Percentiles rank a stretch among this genome's conserved stretches.
Evolutionary conservation across 2,113 vertebrate genomes (phyloP).

Genomic region (Vulpes vulpes): DNA sequence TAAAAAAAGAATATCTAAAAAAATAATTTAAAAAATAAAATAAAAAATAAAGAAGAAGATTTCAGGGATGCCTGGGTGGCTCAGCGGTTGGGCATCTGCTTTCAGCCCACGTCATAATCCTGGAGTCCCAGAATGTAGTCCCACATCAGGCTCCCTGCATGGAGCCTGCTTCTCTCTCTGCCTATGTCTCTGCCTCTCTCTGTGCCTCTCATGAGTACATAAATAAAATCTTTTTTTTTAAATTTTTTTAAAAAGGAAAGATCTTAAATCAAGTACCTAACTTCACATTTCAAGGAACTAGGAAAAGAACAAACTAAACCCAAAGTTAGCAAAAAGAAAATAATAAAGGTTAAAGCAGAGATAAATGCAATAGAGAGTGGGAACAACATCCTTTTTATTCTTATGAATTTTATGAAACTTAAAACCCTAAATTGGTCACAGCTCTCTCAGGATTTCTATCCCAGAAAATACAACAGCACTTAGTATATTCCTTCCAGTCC

Average conservation of each 20-base stretch:
- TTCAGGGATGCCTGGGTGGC: no score
- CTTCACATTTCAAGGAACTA: neutral
- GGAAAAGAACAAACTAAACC: neutral
- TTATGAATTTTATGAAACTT: conserved; percentile 5
- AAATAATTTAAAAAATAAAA: no score
- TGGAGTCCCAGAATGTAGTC: no score
- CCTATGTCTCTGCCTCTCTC: no score
- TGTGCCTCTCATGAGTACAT: no score
- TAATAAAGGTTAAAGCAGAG: neutral
- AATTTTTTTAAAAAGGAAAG: neutral
- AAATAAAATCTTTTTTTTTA: no score
- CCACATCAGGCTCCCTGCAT: no score
- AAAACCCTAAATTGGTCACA: neutral
- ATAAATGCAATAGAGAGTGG: neutral
- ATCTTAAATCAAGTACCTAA: neutral
- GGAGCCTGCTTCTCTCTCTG: no score
- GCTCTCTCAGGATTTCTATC: neutral
- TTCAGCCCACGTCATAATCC: no score
- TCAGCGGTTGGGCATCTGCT: no score
- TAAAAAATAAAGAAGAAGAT: no score
- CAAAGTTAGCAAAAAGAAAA: neutral
- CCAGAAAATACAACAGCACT: neutral
- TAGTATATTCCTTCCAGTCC: neutral
- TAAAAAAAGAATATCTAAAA: neutral
- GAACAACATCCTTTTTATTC: neutral